Conservation (phyloP, 2,888 invertebrate species). For the Aproaerema taeniolella region DNA sequence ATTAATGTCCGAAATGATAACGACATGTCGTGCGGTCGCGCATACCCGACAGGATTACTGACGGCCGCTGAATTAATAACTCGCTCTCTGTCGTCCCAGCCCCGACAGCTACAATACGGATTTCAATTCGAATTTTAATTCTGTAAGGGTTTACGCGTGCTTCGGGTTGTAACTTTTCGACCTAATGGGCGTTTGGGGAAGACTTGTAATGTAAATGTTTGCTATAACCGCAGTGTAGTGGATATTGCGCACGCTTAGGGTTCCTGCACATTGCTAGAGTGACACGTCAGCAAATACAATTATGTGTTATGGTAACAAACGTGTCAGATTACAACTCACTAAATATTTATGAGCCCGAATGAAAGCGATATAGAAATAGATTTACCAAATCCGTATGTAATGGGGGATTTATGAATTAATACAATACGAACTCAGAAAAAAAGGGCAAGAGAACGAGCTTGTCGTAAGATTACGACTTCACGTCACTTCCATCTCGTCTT, state of each 20-base stretch:
- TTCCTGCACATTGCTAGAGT: background rate
- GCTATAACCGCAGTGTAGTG: conserved; percentile 4
- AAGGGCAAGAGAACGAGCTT: conserved; percentile 39
- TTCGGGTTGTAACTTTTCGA: conserved; percentile 29
- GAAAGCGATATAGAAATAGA: too few species aligned
- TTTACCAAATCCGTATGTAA: too few species aligned
- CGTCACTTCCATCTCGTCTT: conserved; percentile 60
- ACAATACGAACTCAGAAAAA: too few species aligned
- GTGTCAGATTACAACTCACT: conserved; percentile 3
- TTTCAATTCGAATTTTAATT: conserved; percentile 49
- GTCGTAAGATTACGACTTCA: conserved; percentile 51
- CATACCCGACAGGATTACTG: conserved; percentile 45
- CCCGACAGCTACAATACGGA: conserved; percentile 38
- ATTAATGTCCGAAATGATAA: conserved; percentile 65
- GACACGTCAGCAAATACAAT: conserved; percentile 4
- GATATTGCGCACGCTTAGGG: background rate
- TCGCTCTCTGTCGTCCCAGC: conserved; percentile 37
- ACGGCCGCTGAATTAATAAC: conserved; percentile 58
- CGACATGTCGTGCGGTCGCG: conserved; percentile 45
- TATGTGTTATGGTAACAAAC: background rate
- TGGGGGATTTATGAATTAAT: too few species aligned
- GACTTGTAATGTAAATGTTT: conserved; percentile 11
- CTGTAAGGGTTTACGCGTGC: conserved; percentile 34
- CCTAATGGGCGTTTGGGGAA: conserved; percentile 19
- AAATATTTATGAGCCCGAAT: conserved; percentile 10